These are phyloP conservation scores for Ciona savignyi DNA, from an alignment of 23 tunicate species.

Conservation along the genomic window DNA sequence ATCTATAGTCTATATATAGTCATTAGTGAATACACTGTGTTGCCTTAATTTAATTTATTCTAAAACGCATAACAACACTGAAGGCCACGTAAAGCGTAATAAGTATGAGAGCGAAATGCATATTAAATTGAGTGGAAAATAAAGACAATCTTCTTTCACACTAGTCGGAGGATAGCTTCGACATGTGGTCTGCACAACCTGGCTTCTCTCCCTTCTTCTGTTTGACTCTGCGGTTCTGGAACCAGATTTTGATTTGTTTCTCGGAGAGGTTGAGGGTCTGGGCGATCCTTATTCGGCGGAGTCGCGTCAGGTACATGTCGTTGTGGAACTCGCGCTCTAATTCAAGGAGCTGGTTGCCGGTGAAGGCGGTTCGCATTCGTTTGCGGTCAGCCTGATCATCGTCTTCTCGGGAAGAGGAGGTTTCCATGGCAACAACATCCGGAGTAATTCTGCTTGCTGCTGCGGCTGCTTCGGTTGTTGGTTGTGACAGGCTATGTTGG, in stretches of 20 bases:
- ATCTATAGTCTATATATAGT: no score
- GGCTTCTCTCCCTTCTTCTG: conserved; percentile 27
- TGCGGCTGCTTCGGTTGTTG: not conserved
- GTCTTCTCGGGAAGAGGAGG: not conserved
- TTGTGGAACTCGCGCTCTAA: conserved; percentile 34
- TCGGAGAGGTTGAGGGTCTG: conserved; percentile 29
- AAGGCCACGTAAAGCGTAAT: no score
- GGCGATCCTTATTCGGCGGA: conserved; percentile 38
- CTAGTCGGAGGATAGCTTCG: no score
- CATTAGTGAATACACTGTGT: no score
- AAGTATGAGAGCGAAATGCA: no score
- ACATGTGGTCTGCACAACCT: no score
- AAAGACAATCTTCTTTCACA: no score
- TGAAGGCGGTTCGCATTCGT: conserved; percentile 49
- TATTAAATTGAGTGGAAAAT: no score
- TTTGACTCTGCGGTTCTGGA: conserved; percentile 50
- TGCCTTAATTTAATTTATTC: no score
- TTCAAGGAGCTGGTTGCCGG: conserved; percentile 44
- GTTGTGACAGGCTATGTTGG: not conserved
- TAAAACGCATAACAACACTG: no score
- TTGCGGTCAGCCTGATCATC: conserved; percentile 10
- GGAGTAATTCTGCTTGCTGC: not conserved
- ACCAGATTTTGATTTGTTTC: conserved; percentile 61
- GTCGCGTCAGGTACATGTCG: conserved; percentile 51
- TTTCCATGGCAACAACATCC: not conserved